Base-by-base conservation (phyloP, 2,888 invertebrate genomes). In the Amphipyra berbera region DNA sequence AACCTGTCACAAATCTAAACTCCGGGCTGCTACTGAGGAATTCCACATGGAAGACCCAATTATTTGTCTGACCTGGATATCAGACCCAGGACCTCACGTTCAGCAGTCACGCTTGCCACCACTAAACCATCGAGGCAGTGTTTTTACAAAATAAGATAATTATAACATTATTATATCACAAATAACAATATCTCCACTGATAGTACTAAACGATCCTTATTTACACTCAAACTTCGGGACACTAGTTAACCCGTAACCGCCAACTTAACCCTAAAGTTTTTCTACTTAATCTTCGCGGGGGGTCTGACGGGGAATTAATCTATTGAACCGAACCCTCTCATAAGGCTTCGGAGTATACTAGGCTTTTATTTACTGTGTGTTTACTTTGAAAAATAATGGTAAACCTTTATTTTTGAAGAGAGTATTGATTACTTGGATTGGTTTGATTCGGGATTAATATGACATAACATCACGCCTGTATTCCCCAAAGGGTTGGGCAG, bases 261-360 rank as follows among this genome's bases (percentile, higher is more conserved):
- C 61, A 68, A 76, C 56, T 79, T 72, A 69, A 79, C 75, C 78
- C 78, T 62, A 65, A 78, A 78, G 72, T 78, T 78, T 78, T 78
- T 78, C 74, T 60, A 77, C 78, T 78, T 72, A 77, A 78, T 80
- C 78, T 80, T 73, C 45, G 35, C 60, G 27, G 62, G 73, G 76
- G 80, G 74, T 69, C 78, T 74, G 78, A 66, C 67, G 69, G 63
- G 58, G 72, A 58, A 74, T 74, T 77, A 78, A 80, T 78, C 69
- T 77, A 78, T 77, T 61, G 74, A 56, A 74, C 71, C 73, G 64
- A 37, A 40, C 38, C 38, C 44, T 13, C 65, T 68, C 57, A 57
- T 73, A 78, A 49, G 78, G 80, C 63, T 79, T 73, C 74, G 4
- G 27, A 38, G 41, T 55, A 47, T 45, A 58, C 13, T 42, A 9